Percentiles rank a stretch among this genome's conserved stretches.
Evolutionary conservation across 2,113 vertebrate genomes (phyloP).

Genomic region (Diadophis punctatus): DNA sequence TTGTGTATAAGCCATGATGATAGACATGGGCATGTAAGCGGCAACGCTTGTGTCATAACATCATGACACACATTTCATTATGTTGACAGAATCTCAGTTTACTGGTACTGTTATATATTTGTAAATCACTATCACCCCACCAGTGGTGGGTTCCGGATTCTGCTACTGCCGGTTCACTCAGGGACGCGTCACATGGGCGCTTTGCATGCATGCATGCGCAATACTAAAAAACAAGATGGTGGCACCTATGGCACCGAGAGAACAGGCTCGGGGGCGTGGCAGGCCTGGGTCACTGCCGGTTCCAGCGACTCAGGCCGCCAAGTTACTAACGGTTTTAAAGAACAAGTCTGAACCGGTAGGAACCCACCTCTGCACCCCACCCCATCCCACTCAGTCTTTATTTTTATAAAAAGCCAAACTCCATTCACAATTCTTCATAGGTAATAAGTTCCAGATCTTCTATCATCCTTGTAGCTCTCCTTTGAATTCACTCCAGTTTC

Average conservation of each 20-base stretch:
- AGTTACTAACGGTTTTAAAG: too few relatives aligned
- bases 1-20: neutral
- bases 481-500: neutral
- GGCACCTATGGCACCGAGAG: too few relatives aligned
- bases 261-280: too few relatives aligned
- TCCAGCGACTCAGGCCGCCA: too few relatives aligned
- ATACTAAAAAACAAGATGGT: too few relatives aligned
- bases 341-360: too few relatives aligned
- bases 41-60: neutral
- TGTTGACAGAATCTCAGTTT: neutral
- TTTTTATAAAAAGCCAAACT: neutral
- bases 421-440: neutral
- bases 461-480: neutral
- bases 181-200: too few relatives aligned
- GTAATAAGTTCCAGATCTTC: neutral
- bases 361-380: neutral
- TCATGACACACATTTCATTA: neutral
- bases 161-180: too few relatives aligned
- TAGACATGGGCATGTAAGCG: neutral
- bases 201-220: too few relatives aligned
- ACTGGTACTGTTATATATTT: neutral
- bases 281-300: too few relatives aligned
- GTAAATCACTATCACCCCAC: neutral
- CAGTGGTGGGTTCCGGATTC: too few relatives aligned
- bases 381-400: neutral